Evolutionary conservation across 2,797 vertebrate genomes (phyloP).

Genomic region (Nyctibius grandis): DNA sequence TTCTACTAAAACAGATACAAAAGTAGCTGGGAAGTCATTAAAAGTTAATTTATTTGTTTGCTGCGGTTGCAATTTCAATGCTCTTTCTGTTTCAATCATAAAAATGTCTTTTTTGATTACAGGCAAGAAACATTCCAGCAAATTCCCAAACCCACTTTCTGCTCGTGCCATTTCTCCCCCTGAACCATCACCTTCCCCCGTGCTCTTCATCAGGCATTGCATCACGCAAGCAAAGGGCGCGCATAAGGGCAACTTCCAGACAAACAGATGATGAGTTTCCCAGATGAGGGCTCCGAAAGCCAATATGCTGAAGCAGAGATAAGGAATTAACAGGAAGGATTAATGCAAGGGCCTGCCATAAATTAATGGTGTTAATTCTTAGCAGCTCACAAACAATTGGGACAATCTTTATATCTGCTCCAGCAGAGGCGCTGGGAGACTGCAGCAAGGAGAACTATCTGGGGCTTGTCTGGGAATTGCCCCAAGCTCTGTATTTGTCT

Average conservation of each 20-base stretch:
- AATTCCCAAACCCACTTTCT: accelerated
- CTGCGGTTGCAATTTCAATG: not conserved
- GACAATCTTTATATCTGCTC: not conserved
- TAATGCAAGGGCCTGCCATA: not conserved
- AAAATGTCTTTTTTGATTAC: not conserved
- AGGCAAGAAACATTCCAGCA: not conserved
- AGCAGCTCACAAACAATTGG: not conserved
- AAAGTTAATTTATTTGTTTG: conserved; percentile 1
- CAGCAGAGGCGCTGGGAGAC: not conserved
- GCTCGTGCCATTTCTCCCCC: not conserved
- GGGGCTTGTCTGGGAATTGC: not conserved
- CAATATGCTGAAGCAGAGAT: conserved; percentile 22
- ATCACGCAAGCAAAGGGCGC: accelerated
- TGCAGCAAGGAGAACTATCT: accelerated
- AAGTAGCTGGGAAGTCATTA: not conserved
- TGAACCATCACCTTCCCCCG: accelerated
- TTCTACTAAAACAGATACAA: not conserved
- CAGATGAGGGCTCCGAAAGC: not conserved
- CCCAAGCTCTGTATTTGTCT: not conserved
- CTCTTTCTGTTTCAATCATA: not conserved
- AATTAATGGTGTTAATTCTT: not conserved
- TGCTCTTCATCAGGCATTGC: not conserved
- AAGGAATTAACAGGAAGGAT: conserved; percentile 48
- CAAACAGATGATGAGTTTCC: not conserved
- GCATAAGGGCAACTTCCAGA: not conserved